Evolutionary conservation across 2,797 vertebrate species (phyloP).

Genomic region (Crocodylus rhombifer): DNA sequence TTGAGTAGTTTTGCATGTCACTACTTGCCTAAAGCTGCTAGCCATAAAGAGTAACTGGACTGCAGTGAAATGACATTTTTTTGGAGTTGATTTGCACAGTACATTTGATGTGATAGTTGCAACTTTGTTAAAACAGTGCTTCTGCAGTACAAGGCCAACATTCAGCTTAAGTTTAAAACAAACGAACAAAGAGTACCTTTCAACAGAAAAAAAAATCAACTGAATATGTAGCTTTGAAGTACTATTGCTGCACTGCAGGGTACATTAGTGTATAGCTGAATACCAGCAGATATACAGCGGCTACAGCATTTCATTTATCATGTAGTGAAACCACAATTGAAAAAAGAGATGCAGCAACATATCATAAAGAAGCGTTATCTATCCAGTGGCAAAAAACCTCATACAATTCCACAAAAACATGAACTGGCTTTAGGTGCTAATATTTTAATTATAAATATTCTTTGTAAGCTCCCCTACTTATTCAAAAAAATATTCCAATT

Average conservation of each 20-base stretch:
- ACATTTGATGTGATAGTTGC: neutral
- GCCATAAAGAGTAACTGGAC: neutral
- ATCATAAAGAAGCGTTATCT: neutral
- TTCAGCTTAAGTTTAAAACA: slow-evolving; percentile 37
- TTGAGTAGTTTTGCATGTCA: neutral
- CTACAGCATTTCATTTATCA: neutral
- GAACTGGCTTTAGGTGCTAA: slow-evolving; percentile 9
- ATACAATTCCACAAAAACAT: neutral
- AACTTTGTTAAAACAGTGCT: slow-evolving; percentile 8
- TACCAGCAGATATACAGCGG: neutral
- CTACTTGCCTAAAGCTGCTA: neutral
- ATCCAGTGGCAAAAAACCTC: neutral
- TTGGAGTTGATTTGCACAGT: neutral
- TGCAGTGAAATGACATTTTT: neutral
- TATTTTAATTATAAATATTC: neutral
- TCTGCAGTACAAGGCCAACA: neutral
- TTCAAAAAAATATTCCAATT: slow-evolving; percentile 25
- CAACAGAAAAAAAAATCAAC: neutral
- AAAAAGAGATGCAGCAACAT: slow-evolving; percentile 11
- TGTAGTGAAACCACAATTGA: slow-evolving; percentile 25
- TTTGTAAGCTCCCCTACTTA: neutral
- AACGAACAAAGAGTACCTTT: neutral
- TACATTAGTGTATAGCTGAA: slow-evolving; percentile 47
- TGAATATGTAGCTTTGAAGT: neutral
- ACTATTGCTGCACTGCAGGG: slow-evolving; percentile 49